Evolutionary conservation across 2,888 invertebrate species (phyloP).

Genomic region (Venusia cambrica): DNA sequence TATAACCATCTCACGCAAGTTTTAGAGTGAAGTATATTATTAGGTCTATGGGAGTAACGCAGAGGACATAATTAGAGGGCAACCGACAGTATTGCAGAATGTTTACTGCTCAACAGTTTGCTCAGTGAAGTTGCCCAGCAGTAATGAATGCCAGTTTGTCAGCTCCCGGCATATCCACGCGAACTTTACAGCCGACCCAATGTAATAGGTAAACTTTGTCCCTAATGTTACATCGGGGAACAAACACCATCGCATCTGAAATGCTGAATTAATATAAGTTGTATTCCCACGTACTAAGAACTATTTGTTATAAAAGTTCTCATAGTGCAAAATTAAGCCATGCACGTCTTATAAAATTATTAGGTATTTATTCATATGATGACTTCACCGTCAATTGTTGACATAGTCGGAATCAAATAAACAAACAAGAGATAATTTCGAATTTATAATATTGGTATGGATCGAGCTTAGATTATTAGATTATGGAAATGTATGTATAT

Average conservation of each 20-base stretch:
- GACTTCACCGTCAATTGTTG: conserved; percentile 34
- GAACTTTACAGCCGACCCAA: conserved; percentile 38
- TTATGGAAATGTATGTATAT: too few relatives aligned
- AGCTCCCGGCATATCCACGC: conserved; percentile 39
- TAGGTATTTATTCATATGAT: conserved; percentile 37
- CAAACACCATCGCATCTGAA: conserved; percentile 14
- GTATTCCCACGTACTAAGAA: conserved; percentile 9
- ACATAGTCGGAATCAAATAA: conserved; percentile 41
- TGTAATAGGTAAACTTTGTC: conserved; percentile 37
- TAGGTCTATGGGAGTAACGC: conserved; percentile 19
- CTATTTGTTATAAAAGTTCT: conserved; percentile 2
- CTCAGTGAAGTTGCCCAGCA: conserved; percentile 40
- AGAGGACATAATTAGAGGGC: conserved; percentile 49
- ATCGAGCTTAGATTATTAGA: too few relatives aligned
- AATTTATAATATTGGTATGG: too few relatives aligned
- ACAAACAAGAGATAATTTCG: too few relatives aligned
- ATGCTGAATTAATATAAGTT: conserved; percentile 24
- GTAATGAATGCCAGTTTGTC: conserved; percentile 46
- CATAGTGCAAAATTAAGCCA: conserved; percentile 25
- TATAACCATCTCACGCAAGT: too few relatives aligned
- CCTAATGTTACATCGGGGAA: conserved; percentile 22
- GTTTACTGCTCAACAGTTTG: conserved; percentile 53
- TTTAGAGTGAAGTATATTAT: conserved; percentile 1
- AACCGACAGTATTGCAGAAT: conserved; percentile 55
- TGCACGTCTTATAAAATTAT: conserved; percentile 24